Base-by-base conservation (phyloP, 2,888 invertebrate genomes). In the Dugesia japonica region DNA sequence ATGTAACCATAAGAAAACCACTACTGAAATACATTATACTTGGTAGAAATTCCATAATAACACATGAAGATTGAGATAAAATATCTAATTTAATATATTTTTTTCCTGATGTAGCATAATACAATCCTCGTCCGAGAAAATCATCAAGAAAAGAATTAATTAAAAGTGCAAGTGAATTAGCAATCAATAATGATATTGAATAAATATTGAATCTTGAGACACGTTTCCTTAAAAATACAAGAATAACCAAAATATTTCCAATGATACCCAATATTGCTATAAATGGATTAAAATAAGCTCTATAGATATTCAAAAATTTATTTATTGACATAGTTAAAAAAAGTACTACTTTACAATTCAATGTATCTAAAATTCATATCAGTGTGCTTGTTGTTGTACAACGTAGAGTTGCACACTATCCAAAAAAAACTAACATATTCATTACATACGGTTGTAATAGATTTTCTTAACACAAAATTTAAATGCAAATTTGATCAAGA, bases 101-200 rank as follows among this genome's bases (percentile, higher is more conserved):
- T 13, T 42, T 28, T 26, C 56, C 26, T 4, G 38, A 26, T 1
- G 77, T 71, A 1, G 42, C 42, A 33, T 78, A 78, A 28, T 28
- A 20, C 17, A 78, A 42, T 17, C 78, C 78, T 20, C 78, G 33
- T 1, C 78, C 78, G 38, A 78, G 78, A 42, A 78, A 78, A 28
- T 78, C 78, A 74, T 78, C 78, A 27, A 78, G 42, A 20, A 78
- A 78, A n/a, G 73, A 71, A 28, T 78, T 78, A 26, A 78, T 28
- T 0, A 78, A 17, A 0, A 78, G 78, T 26, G 78, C 77, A 4
- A 78, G 26, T 17, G 78, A 33, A 27, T 78, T 56, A 15, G 73
- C 71, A 7, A 78, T 28, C 9, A 74, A 73, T 42, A 78, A 28
- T 26, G 42, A 26, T 0, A 78, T 78, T 13, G 73, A 76, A 28